Evolutionary conservation across 2,113 vertebrate genomes (phyloP), one percentile per base, ranked within the genome.

Genomic region (Menura novaehollandiae): DNA sequence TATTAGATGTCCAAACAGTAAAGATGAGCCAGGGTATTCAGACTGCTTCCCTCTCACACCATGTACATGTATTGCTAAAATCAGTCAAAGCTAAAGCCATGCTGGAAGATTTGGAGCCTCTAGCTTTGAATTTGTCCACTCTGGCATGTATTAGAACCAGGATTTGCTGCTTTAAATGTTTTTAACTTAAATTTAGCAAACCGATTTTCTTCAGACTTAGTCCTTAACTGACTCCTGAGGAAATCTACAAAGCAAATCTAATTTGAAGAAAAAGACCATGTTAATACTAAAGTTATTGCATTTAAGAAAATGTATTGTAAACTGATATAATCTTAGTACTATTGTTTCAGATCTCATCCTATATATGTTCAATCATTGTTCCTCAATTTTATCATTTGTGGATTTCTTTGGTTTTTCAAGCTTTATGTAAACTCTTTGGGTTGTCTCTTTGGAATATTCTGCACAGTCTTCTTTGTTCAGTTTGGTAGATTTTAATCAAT

Each of bases 101-200:
- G 35, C 43, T 72, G 75, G 41, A 52, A 81, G 16, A 30, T 30
- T 55, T 41, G 55, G 27, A 81, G 51, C 23, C 55, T 84, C 55
- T 39, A 58, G 18, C 43, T 89, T 44, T 84, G 76, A 58, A 62
- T 55, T 62, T 51, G 74, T 88, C 30, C 17, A 19, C 11, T 63
- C 22, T 47, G 86, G 46, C 28, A 16, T 17, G 46, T 77, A 69
- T 55, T 24, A 80, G 53, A 60, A 30, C 6, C 37, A 87, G n/a
- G 14, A 87, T 87, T 71, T 87, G 15, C 33, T 85, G 22, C 49
- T 89, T 93, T 82, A 60, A 78, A 43, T 24, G 4, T 85, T 84
- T 92, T 76, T 4, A 91, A 68, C 39, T 75, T 78, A 60, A 60
- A 87, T 72, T 51, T 56, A 46, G 11, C 19, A 56, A 44, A 64